Base-by-base conservation (phyloP, 2,888 invertebrate species). In the Dasypolia templi region DNA sequence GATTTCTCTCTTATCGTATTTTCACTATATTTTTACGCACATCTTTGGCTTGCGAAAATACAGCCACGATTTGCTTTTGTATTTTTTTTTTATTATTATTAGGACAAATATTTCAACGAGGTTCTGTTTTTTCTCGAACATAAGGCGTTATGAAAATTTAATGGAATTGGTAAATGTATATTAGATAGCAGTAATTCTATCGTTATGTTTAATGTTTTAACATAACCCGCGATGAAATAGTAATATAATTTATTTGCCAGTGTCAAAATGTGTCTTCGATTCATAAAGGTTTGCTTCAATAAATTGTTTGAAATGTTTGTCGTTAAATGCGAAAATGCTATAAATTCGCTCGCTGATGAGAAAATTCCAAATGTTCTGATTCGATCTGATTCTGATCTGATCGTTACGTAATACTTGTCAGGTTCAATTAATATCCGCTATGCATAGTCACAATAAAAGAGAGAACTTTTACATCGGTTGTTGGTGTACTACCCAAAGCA, bases 21-120 rank as follows among this genome's bases (percentile, higher is more conserved):
- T 83, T 46, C 64, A 56, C 73, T 61, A 85, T 81, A 78, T 86
- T 85, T 86, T 81, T 69, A 66, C 65, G 53, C 53, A 46, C 55
- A 75, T 59, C 63, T 79, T 72, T 49, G 39, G 59, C 69, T 72
- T 67, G 71, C 35, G 44, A 77, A 86, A 86, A 84, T 77, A 81
- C 63, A 67, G 35, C 22, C 35, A 55, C 61, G 63, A 70, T 79
- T 82, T 61, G 63, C 46, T 56, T 56, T 67, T 78, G 63, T 76
- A 58, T 68, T 73, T 79, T 71, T 69, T 55, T 75, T 32, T 75
- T 66, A n/a, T 67, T 77, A 59, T 77, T 71, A 59, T 76, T 62
- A 64, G 32, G 39, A 68, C 71, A 63, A 59, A 72, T 68, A 58
- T 77, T 79, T 42, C 35, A 66, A 59, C 53, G 32, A 61, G n/a